A percentile compares a stretch with the other conserved stretches of the same genome.
These are phyloP conservation scores for Plusia festucae DNA, from an alignment of 2,888 invertebrate genomes.

Conservation along the genomic window DNA sequence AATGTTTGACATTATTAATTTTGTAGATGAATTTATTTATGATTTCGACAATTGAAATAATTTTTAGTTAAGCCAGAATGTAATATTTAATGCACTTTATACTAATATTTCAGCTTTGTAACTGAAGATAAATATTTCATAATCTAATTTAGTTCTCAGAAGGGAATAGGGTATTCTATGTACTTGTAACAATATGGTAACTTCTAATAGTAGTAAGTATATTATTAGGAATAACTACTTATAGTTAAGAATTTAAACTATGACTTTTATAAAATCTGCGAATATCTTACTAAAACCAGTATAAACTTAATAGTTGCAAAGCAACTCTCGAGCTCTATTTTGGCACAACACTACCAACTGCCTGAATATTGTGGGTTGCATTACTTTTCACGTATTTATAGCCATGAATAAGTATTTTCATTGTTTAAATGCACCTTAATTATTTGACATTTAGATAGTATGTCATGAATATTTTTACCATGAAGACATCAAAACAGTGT, in stretches of 20 bases:
- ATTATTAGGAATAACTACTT: conserved; percentile 35
- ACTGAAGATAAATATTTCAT: conserved; percentile 14
- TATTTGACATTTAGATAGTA: conserved; percentile 56
- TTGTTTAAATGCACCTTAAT: conserved; percentile 33
- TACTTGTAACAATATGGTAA: conserved; percentile 36
- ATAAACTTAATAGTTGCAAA: conserved; percentile 17
- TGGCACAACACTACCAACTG: conserved; percentile 1
- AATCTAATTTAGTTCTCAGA: conserved; percentile 26
- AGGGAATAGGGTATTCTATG: conserved; percentile 41
- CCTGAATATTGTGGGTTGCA: conserved; percentile 18
- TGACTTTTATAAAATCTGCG: conserved; percentile 21
- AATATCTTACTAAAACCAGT: conserved; percentile 22
- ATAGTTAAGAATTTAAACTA: conserved; percentile 31
- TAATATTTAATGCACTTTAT: conserved; percentile 21
- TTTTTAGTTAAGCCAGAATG: conserved; percentile 31
- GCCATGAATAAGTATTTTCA: conserved; percentile 35
- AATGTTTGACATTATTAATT: neutral
- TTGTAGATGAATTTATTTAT: conserved; percentile 2
- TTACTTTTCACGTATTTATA: conserved; percentile 27
- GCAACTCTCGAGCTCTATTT: conserved; percentile 6
- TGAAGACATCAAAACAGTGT: conserved; percentile 45
- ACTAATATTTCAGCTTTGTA: conserved; percentile 22
- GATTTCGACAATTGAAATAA: conserved; percentile 30
- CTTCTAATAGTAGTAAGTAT: conserved; percentile 44
- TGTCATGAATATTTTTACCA: conserved; percentile 54